Evolutionary conservation across 2,797 vertebrate genomes (phyloP), one percentile per base, ranked within the genome.

Genomic region (Acipenser ruthenus): DNA sequence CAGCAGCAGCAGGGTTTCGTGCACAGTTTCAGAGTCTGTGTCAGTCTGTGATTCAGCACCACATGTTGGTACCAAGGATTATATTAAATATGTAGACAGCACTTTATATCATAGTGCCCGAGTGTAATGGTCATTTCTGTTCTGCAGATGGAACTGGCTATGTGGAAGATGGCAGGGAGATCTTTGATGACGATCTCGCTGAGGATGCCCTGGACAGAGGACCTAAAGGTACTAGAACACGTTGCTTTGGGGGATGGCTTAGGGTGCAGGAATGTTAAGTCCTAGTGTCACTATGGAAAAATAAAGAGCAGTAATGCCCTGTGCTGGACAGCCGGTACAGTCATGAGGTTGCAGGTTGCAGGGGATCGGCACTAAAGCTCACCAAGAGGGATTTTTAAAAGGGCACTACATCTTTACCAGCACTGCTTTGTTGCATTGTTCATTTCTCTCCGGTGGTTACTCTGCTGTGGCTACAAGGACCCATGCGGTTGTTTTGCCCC

Each of bases 101-200:
- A 47, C 48, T 64, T 63, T 37, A 49, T 12, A 13, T 23, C 6
- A 7, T 10, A 51, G 23, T 71, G 5, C 65, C 7, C 50, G 8
- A 68, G 23, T 64, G 1, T 65, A 4, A 49, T 69, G 10, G 15
- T 48, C 47, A 68, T 10, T 60, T n/a, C 74, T 73, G 7, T 13
- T 58, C 9, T n/a, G 9, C 55, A 99, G 96, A 95, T 82, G 97
- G 95, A 10, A 83, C 77, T n/a, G 97, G 97, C 66, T 99, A 99
- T 15, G 81, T 97, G 71, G 97, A 99, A 82, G 96, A 99, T 62
- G 97, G 97, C 12, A 87, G 97, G 75, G 97, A 99, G 83, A 97
- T 99, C 80, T 99, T 99, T 84, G 97, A 99, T 71, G 96, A 99
- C 65, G 96, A 99, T 66, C 86, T 99, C 71, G 83, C 91, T 1